Evolutionary conservation across 2,797 vertebrate genomes (phyloP).

Genomic region (Periophthalmus magnuspinnatus): DNA sequence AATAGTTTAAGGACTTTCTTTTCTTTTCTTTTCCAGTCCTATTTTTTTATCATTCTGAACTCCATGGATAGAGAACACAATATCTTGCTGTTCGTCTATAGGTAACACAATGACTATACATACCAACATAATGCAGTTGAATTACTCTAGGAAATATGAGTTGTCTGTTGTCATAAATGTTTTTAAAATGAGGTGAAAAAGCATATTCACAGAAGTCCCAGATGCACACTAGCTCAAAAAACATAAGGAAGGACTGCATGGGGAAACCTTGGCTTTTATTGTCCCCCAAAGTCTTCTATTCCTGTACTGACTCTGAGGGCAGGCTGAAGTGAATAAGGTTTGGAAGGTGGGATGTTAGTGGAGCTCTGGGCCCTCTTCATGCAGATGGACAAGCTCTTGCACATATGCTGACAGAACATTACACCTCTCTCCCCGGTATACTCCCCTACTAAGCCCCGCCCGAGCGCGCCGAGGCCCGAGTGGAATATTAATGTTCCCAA

Average conservation of each 20-base stretch:
- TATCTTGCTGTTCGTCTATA: too few relatives aligned
- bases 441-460: conserved; percentile 39
- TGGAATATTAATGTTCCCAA: conserved; percentile 74
- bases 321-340: conserved; percentile 13
- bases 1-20: too few relatives aligned
- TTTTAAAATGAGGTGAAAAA: too few relatives aligned
- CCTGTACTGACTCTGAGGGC: conserved; percentile 45
- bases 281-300: conserved; percentile 24
- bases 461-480: conserved; percentile 50
- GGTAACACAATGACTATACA: too few relatives aligned
- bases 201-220: conserved; percentile 18
- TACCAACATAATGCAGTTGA: too few relatives aligned
- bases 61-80: too few relatives aligned
- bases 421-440: conserved; percentile 51
- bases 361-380: conserved; percentile 59
- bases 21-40: too few relatives aligned
- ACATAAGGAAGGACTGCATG: not conserved
- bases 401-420: conserved; percentile 74
- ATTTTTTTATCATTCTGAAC: too few relatives aligned
- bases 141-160: too few relatives aligned
- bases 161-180: too few relatives aligned
- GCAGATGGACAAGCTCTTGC: conserved; percentile 65
- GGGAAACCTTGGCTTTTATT: conserved; percentile 17
- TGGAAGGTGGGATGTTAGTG: conserved; percentile 36
- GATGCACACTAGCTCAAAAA: not conserved